These are phyloP conservation scores for Stichopus horrens DNA, from an alignment of 53 echinoderm and acorn worm genomes.

Conservation along the genomic window DNA sequence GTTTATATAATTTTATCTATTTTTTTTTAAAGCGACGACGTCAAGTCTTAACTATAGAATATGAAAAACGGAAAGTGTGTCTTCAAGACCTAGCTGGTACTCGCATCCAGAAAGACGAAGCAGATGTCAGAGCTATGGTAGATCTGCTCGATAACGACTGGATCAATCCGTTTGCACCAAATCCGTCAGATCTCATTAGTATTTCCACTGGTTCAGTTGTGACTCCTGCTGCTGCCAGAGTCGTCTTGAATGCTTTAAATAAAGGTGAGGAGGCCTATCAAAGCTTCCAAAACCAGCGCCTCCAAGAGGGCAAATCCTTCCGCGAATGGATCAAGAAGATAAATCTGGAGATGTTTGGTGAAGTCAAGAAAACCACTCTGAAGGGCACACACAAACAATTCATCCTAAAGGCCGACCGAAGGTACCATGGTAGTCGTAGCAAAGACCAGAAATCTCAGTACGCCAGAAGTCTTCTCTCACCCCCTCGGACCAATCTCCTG, in stretches of 20 bases:
- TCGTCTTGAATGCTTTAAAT: slow-evolving; percentile 13
- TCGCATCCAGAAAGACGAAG: slow-evolving; percentile 53
- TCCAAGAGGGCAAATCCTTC: slow-evolving; percentile 7
- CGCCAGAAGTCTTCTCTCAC: slow-evolving; percentile 8
- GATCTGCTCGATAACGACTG: slow-evolving; percentile 49
- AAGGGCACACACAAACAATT: slow-evolving; percentile 10
- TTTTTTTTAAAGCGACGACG: too few species aligned
- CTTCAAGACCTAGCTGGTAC: slow-evolving; percentile 45
- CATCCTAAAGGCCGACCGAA: slow-evolving; percentile 52
- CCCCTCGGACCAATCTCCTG: slow-evolving; percentile 47
- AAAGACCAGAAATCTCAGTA: neutral
- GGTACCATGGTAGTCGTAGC: slow-evolving; percentile 45
- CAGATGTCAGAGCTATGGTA: slow-evolving; percentile 35
- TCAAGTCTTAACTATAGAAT: too few species aligned
- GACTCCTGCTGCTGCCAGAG: neutral
- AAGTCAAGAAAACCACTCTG: slow-evolving; percentile 1
- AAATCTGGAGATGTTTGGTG: slow-evolving; percentile 22
- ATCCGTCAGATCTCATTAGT: slow-evolving; percentile 23
- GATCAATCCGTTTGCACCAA: slow-evolving; percentile 43
- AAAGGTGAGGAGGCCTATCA: slow-evolving; percentile 3
- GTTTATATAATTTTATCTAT: too few species aligned
- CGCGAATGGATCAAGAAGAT: slow-evolving; percentile 20
- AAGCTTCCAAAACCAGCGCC: neutral
- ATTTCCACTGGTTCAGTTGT: neutral
- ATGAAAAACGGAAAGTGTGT: neutral